These are phyloP conservation scores for Syrmaticus mikado DNA, from an alignment of 2,113 vertebrate genomes.

Conservation along the genomic window DNA sequence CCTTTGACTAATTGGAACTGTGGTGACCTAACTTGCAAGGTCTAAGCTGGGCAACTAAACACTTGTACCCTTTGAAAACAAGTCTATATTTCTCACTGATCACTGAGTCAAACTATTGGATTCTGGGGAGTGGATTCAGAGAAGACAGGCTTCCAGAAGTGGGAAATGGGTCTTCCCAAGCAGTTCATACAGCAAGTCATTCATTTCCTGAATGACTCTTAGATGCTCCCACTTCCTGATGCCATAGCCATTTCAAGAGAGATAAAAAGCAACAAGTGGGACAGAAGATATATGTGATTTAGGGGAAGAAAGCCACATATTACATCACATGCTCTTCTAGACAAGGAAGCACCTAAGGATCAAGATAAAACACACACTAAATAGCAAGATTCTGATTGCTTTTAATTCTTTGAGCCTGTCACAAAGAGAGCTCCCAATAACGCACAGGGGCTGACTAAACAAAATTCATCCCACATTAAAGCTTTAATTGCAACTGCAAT, in stretches of 20 bases:
- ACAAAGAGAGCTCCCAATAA: neutral
- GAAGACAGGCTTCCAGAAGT: neutral
- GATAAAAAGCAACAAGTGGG: neutral
- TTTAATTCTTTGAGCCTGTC: neutral
- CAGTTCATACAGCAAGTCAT: neutral
- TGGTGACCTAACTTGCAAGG: neutral
- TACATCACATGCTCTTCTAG: neutral
- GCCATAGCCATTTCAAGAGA: neutral
- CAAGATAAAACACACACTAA: neutral
- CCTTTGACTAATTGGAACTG: neutral
- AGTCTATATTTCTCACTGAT: neutral
- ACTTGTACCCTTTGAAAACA: neutral
- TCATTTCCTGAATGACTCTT: neutral
- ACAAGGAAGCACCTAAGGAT: neutral
- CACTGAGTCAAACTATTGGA: neutral
- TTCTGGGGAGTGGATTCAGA: neutral
- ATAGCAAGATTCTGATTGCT: neutral
- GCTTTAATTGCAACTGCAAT: neutral
- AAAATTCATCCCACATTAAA: neutral
- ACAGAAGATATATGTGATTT: neutral
- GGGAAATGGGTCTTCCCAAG: neutral
- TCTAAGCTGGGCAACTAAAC: neutral
- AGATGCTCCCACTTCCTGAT: neutral
- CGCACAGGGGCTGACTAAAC: neutral
- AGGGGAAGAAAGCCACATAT: neutral